These are phyloP conservation scores for Alligator mississippiensis DNA, from an alignment of 2,113 vertebrate genomes.

Conservation along the genomic window DNA sequence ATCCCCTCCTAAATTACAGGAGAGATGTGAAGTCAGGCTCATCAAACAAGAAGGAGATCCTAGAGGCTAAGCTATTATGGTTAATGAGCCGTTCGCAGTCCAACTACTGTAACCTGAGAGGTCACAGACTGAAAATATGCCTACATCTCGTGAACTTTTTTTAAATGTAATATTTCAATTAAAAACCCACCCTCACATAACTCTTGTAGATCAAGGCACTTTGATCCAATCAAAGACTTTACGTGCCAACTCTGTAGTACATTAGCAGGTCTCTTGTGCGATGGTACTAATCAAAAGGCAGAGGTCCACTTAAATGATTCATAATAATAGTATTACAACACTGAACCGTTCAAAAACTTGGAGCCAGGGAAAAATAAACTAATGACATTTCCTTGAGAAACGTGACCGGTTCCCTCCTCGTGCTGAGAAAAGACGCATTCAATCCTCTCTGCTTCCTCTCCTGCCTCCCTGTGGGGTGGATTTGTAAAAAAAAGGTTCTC, in stretches of 20 bases:
- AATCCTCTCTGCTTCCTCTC: background rate
- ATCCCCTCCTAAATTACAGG: conserved; percentile 55
- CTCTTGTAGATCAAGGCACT: background rate
- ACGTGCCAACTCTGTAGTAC: accelerated
- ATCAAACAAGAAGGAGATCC: conserved; percentile 36
- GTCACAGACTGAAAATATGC: conserved; percentile 53
- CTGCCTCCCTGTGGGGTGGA: background rate
- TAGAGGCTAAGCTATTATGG: conserved; percentile 62
- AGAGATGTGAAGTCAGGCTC: conserved; percentile 27
- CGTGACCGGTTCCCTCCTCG: background rate
- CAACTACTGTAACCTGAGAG: conserved; percentile 50
- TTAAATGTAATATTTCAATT: conserved; percentile 64
- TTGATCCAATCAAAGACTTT: background rate
- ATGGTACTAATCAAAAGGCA: background rate
- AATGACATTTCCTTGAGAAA: background rate
- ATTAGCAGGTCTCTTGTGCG: background rate
- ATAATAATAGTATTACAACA: accelerated
- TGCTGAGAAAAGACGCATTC: background rate
- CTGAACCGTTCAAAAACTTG: background rate
- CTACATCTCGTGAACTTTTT: conserved; percentile 26
- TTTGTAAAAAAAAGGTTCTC: background rate
- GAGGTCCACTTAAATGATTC: background rate
- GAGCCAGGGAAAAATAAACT: background rate
- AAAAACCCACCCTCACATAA: conserved; percentile 4
- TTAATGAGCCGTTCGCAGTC: conserved; percentile 63